Base-by-base conservation (phyloP, 1,140 invertebrate genomes). In the Hirudo medicinalis region DNA sequence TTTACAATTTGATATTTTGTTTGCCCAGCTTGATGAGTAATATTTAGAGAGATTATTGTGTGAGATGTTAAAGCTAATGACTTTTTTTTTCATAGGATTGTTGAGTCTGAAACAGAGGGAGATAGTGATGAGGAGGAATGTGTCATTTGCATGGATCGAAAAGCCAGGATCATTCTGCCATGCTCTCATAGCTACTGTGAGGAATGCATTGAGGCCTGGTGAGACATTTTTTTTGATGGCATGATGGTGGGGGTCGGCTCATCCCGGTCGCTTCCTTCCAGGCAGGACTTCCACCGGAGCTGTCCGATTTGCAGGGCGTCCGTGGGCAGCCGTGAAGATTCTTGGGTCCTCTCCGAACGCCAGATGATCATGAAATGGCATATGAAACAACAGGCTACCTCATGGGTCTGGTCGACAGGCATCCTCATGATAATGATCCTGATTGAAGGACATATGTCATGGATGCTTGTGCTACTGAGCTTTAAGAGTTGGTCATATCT, bases 191-290 rank as follows among this genome's bases (percentile, higher is more conserved):
- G 82, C 70, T 89, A 87, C 79, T 89, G 88, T 79, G 79, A 85
- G 55, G 82, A 83, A 40, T 89, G 88, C 78, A 88, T 89, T 75
- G 86, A 88, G 77, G 84, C 86, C 80, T 89, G 88, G 87, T 86
- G 79, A 79, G 80, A 79, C 74, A 8, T 22, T 63, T 63, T 22
- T 15, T 63, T 22, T 15, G 57, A 25, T n/a, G 6, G 11, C 9
- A 11, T 1, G 19, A 25, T 22, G 57, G 1, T 15, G 43, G 9
- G 17, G 57, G 19, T 63, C 19, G 57, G 19, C 29, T 57, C 20
- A 25, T 57, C 5, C 9, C 25, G 57, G 13, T n/a, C 11, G 20
- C 9, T 25, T 63, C 19, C 15, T 70, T 54, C 25, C 69, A 70
- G 69, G 69, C 69, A 70, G 43, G 69, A 54, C 22, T 53, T n/a